phyloP scores from a whole-genome alignment of 1,140 invertebrate species.

The Musca vetustissima region DNA sequence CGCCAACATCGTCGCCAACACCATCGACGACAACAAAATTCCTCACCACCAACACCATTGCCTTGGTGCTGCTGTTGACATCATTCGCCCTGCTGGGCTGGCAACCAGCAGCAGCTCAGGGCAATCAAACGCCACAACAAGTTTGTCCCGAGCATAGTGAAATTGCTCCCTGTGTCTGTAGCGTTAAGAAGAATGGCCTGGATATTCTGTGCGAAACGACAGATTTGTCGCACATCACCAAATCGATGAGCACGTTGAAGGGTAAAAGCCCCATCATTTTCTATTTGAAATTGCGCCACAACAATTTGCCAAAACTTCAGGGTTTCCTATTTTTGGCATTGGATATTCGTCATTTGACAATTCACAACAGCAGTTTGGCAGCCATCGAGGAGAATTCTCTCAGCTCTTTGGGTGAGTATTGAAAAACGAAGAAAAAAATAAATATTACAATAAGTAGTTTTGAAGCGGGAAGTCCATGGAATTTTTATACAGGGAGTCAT shows the following conservation, averaged over 20 bases:
- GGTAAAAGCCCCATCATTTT: constrained; percentile 76
- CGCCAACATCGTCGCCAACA: too few relatives aligned
- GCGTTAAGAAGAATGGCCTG: constrained; percentile 81
- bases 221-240: constrained; percentile 69
- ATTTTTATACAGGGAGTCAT: too few relatives aligned
- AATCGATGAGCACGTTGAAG: constrained; percentile 76
- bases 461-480: too few relatives aligned
- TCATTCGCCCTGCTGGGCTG: background rate
- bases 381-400: constrained; percentile 83
- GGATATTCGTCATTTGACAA: constrained; percentile 82
- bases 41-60: too few relatives aligned
- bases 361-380: constrained; percentile 82
- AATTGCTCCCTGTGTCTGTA: constrained; percentile 77
- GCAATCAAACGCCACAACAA: constrained; percentile 56
- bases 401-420: constrained; percentile 73
- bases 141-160: constrained; percentile 71
- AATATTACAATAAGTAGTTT: too few relatives aligned
- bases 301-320: constrained; percentile 78
- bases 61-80: background rate
- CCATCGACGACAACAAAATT: background rate
- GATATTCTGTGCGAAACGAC: constrained; percentile 85
- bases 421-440: background rate
- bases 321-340: constrained; percentile 83
- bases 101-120: constrained; percentile 1
- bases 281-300: constrained; percentile 83